Conservation (phyloP, 2,888 invertebrate species). For the Plebejus argus region DNA sequence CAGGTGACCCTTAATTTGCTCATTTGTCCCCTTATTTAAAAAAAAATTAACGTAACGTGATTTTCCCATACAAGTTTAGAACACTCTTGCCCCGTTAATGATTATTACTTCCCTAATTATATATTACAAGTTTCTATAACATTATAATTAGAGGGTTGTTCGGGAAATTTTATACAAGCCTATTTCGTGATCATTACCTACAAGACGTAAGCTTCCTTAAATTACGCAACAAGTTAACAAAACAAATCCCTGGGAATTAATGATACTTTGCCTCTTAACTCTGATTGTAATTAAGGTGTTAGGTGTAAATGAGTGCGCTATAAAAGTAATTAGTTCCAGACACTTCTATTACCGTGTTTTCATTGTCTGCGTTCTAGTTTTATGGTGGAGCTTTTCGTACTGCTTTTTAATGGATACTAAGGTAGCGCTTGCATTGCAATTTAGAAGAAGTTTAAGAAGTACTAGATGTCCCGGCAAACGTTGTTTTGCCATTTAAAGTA, state of each 20-base stretch:
- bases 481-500: no score
- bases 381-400: not conserved
- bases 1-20: no score
- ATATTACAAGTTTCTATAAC: constrained; percentile 23
- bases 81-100: not conserved
- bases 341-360: constrained; percentile 6
- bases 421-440: not conserved
- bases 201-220: constrained; percentile 2
- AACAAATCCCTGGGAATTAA: constrained; percentile 29
- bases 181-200: constrained; percentile 24
- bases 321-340: constrained; percentile 21
- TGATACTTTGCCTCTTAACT: constrained; percentile 23
- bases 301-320: constrained; percentile 29
- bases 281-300: constrained; percentile 26
- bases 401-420: not conserved
- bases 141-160: constrained; percentile 17
- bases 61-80: not conserved
- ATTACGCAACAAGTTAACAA: constrained; percentile 28
- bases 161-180: not conserved
- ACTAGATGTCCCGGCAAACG: no score
- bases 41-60: not conserved
- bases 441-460: not conserved
- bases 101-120: not conserved
- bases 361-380: not conserved
- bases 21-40: no score